Evolutionary conservation across 1,140 invertebrate species (phyloP).

Genomic region (Rhizoglyphus robini): DNA sequence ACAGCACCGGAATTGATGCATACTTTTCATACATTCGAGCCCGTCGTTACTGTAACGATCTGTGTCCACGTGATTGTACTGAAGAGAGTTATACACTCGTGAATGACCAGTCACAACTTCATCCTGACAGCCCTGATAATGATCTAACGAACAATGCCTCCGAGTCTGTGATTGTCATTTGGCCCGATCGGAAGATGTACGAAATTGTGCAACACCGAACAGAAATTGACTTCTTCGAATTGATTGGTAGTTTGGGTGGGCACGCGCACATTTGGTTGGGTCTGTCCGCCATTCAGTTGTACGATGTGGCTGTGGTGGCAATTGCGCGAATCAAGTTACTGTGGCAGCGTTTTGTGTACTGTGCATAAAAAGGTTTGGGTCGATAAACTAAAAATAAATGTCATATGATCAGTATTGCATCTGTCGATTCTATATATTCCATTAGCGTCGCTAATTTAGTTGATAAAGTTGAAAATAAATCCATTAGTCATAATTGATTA

Average conservation of each 20-base stretch:
- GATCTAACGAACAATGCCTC: too few relatives aligned
- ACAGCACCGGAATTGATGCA: too few relatives aligned
- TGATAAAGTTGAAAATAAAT: too few relatives aligned
- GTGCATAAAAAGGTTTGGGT: neutral
- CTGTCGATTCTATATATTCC: neutral
- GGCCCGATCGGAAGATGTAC: constrained; percentile 15
- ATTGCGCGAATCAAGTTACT: neutral
- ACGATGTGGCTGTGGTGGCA: neutral
- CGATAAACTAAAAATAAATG: neutral
- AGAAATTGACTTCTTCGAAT: constrained; percentile 4
- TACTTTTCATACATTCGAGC: neutral
- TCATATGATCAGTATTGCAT: neutral
- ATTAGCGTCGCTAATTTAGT: too few relatives aligned
- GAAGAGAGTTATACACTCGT: neutral
- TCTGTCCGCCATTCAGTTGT: neutral
- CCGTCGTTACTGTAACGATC: neutral
- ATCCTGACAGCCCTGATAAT: neutral
- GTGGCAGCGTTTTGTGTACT: neutral
- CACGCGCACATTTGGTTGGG: constrained; percentile 5
- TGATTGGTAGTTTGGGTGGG: constrained; percentile 6
- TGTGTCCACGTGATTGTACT: neutral
- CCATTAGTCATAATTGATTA: too few relatives aligned
- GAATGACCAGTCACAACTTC: neutral
- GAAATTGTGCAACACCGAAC: constrained; percentile 2
- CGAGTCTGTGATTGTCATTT: constrained; percentile 6